Percentiles rank a stretch among this genome's conserved stretches.
Evolutionary conservation across 1,140 invertebrate species (phyloP).

Genomic region (Rhyzopertha dominica): DNA sequence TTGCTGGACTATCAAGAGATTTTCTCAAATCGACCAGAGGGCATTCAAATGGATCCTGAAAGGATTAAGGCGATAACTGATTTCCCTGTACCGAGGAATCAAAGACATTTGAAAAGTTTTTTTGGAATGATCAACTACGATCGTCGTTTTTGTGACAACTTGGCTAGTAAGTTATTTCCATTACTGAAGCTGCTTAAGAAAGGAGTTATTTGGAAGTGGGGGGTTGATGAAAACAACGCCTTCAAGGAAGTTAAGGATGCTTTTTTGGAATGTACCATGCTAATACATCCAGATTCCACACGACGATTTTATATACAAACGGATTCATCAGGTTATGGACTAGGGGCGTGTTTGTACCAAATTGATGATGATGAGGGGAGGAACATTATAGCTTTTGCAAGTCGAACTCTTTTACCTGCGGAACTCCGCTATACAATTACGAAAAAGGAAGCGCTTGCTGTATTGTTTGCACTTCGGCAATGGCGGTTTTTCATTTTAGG

Average conservation of each 20-base stretch:
- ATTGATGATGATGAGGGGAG: background rate
- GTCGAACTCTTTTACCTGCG: background rate
- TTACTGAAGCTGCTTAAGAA: slow-evolving; percentile 1
- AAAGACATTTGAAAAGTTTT: slow-evolving; percentile 43
- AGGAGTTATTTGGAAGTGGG: slow-evolving; percentile 3
- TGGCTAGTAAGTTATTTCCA: slow-evolving; percentile 27
- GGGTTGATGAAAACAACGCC: slow-evolving; percentile 1
- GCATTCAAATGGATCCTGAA: slow-evolving; percentile 5
- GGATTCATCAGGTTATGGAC: background rate
- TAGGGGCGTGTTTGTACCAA: slow-evolving; percentile 8
- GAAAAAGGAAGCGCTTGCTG: slow-evolving; percentile 2
- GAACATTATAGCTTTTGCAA: slow-evolving; percentile 2
- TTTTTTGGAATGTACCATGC: slow-evolving; percentile 4
- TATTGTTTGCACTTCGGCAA: slow-evolving; percentile 2
- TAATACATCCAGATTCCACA: background rate
- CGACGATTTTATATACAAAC: slow-evolving; percentile 6
- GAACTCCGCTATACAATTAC: slow-evolving; percentile 6
- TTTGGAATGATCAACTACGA: slow-evolving; percentile 45
- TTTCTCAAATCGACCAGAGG: slow-evolving; percentile 11
- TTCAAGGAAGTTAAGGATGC: slow-evolving; percentile 8
- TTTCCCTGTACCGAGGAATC: slow-evolving; percentile 36
- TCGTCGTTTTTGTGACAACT: slow-evolving; percentile 41
- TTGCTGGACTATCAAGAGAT: slow-evolving; percentile 8
- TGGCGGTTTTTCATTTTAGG: slow-evolving; percentile 2
- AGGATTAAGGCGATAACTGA: slow-evolving; percentile 4